Conservation (phyloP, 2,113 vertebrate genomes). For the Mixornis gularis region DNA sequence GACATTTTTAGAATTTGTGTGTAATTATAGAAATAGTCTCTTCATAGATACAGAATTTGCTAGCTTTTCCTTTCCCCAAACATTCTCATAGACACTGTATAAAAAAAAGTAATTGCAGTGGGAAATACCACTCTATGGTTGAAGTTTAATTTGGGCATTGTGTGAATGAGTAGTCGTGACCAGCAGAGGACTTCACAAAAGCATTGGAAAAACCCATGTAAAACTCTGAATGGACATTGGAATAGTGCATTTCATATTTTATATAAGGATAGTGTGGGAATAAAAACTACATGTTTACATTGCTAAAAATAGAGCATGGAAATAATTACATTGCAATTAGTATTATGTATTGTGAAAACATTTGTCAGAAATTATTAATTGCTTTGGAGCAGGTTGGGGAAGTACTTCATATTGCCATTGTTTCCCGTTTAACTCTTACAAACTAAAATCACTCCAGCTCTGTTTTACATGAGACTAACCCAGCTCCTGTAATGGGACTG, state of each 20-base stretch:
- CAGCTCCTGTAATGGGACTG: neutral
- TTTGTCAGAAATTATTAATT: neutral
- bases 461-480: neutral
- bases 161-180: rapidly evolving
- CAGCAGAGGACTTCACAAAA: neutral
- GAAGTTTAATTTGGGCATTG: neutral
- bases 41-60: neutral
- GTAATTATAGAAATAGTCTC: neutral
- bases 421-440: neutral
- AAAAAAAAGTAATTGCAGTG: neutral
- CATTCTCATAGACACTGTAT: neutral
- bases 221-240: neutral
- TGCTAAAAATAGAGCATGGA: neutral
- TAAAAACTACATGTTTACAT: neutral
- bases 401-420: neutral
- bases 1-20: neutral
- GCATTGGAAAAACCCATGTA: neutral
- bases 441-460: neutral
- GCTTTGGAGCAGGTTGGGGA: neutral
- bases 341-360: neutral
- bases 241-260: neutral
- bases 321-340: neutral
- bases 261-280: neutral
- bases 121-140: neutral
- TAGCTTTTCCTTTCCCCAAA: neutral